Base-by-base conservation (phyloP, 2,888 invertebrate species). In the Ectropis crepuscularia region DNA sequence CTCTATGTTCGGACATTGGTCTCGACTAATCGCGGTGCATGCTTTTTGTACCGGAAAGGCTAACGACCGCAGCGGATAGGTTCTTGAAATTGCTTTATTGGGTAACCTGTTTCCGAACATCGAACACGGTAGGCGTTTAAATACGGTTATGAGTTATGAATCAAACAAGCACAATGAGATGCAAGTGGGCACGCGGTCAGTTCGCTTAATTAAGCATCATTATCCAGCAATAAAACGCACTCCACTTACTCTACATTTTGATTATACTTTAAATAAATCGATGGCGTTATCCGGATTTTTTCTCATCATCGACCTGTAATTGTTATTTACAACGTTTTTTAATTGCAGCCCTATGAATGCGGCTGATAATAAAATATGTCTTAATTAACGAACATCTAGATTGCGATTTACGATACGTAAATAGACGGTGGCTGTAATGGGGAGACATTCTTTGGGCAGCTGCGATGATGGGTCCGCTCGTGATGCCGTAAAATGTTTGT, bases 11-110 rank as follows among this genome's bases (percentile, higher is more conserved):
- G 79, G 81, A 79, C 81, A 81, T 83, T 81, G 79, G 78, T 81
- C 79, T 75, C 80, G 70, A 68, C 77, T 85, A 79, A 86, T 86
- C 80, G 80, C 74, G 73, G 76, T 82, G 82, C 82, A 82, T 81
- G 82, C 81, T 88, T 89, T 89, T 88, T 88, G 83, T 84, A 80
- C 76, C 80, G 79, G 79, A 80, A 83, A 86, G 86, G 88, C 84
- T 81, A 87, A 85, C 83, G 90, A 87, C 89, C 89, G 82, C 74
- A 71, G 78, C 75, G 80, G 82, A 88, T 88, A 87, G 82, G 81
- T 86, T 86, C 85, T 85, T 85, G 86, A 90, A 89, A 90, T 89
- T 86, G 80, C 88, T 90, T 87, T 89, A 89, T 90, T 90, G 86
- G 87, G 86, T 84, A 89, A 89, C 89, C 86, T 85, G 89, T 88